Base-by-base conservation (phyloP, 1,140 invertebrate genomes). In the Papilio xuthus region DNA sequence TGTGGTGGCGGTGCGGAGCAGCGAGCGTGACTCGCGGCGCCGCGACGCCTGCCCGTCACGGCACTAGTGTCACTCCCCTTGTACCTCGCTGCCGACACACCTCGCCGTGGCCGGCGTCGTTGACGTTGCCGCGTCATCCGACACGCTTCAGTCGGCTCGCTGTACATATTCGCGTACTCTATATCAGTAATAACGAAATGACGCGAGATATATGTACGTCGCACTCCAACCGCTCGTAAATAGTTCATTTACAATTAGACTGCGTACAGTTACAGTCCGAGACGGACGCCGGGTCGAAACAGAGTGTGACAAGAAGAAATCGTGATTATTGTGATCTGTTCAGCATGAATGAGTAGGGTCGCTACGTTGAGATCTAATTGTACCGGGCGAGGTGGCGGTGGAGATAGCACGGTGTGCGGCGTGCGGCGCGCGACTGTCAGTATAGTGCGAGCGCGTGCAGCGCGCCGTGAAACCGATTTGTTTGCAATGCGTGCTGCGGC, bases 291-390 rank as follows among this genome's bases (percentile, higher is more conserved):
- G 73, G 50, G 78, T 88, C 76, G 73, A 92, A 90, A 89, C 88
- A 90, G 89, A 92, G 89, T 93, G 90, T 90, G 80, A 88, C 89
- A 89, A 89, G 85, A 91, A 88, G 88, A 91, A 91, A 90, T 89
- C 86, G 80, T 84, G 82, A 84, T 87, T 83, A 83, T 88, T 85
- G 83, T 88, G 86, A 87, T 92, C 83, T 82, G 90, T 91, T 93
- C 86, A 75, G 90, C 92, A 85, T 92, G 91, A 92, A 91, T 90
- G 90, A 89, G 78, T 92, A 91, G 91, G 92, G 91, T 92, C 89
- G 89, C 81, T 86, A 88, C 82, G 79, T 80, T 84, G 88, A 91
- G 90, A 92, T 90, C 87, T 85, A 87, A 90, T 90, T 89, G 88
- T 88, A 88, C 88, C 89, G 88, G 85, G 86, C 86, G 88, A 84